These are phyloP conservation scores for Naja naja DNA, from an alignment of 2,113 vertebrate species.

Conservation along the genomic window DNA sequence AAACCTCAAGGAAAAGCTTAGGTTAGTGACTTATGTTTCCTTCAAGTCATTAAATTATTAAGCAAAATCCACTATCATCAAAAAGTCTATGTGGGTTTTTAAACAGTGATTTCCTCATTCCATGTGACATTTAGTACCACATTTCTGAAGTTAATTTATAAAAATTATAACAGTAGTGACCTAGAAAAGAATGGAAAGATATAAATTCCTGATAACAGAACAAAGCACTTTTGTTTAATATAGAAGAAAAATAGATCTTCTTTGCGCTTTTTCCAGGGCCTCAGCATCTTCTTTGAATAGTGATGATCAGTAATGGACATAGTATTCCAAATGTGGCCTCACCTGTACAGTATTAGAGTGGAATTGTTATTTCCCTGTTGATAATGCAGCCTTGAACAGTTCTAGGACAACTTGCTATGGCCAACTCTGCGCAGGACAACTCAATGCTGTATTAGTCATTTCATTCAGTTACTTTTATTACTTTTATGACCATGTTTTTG, in stretches of 20 bases:
- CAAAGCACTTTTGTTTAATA: background rate
- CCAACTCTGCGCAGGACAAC: no score
- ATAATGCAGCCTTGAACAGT: no score
- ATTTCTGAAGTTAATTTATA: background rate
- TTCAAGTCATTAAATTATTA: background rate
- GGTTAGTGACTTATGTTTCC: background rate
- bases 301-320: background rate
- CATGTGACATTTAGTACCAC: background rate
- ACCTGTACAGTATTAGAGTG: background rate
- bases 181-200: background rate
- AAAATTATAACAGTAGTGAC: background rate
- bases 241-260: background rate
- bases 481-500: no score
- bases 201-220: background rate
- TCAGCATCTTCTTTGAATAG: background rate
- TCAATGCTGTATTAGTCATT: no score
- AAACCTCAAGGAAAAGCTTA: slow-evolving; percentile 14
- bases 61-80: background rate
- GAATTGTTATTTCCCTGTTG: no score
- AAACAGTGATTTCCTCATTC: slow-evolving; percentile 1
- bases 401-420: no score
- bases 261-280: background rate
- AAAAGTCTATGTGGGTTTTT: background rate
- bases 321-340: background rate
- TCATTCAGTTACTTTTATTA: no score